These are phyloP conservation scores for Stictocephala bisonia DNA, from an alignment of 2,888 invertebrate genomes.

Conservation along the genomic window DNA sequence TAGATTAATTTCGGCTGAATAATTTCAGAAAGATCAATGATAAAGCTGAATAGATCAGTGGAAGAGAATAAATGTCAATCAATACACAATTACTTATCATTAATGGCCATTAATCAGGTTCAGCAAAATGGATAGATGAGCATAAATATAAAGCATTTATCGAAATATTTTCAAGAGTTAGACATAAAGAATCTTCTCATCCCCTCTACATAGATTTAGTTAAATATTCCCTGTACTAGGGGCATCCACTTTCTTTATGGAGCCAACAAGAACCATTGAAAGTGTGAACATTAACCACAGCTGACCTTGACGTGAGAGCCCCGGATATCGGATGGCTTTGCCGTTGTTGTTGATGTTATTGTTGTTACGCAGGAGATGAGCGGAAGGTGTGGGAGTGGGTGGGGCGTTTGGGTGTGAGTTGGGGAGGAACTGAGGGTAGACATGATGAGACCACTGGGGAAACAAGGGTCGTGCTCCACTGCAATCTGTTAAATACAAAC, in stretches of 20 bases:
- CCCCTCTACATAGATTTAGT: no score
- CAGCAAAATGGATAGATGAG: no score
- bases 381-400: slow-evolving; percentile 66
- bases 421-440: slow-evolving; percentile 93
- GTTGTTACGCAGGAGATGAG: slow-evolving; percentile 62
- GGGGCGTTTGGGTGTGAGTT: slow-evolving; percentile 77
- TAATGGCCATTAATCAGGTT: no score
- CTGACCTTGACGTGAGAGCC: slow-evolving; percentile 56
- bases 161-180: no score
- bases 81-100: no score
- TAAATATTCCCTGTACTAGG: no score
- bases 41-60: no score
- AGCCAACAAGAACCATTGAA: slow-evolving; percentile 34
- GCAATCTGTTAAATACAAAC: slow-evolving; percentile 55
- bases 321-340: slow-evolving; percentile 56
- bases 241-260: not conserved
- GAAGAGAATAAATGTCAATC: no score
- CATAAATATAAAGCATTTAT: no score
- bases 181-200: no score
- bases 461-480: slow-evolving; percentile 82
- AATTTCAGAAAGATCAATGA: no score
- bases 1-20: no score
- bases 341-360: slow-evolving; percentile 64
- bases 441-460: slow-evolving; percentile 95
- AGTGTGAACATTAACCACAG: not conserved